Conservation (phyloP, 1,140 invertebrate genomes). For the Prorops nasuta region DNA sequence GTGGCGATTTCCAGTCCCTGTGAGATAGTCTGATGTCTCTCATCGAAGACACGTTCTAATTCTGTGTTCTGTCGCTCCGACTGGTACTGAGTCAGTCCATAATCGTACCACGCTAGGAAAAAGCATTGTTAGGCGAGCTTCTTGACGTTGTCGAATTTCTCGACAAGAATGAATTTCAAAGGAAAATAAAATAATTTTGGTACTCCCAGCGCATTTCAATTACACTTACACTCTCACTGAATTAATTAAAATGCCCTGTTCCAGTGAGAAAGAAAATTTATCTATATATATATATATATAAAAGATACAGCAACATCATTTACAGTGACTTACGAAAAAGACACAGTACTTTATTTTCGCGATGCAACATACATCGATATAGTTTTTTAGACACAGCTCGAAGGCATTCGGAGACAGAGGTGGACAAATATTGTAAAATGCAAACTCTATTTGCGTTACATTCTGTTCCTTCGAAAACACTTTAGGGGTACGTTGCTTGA, state of each 20-base stretch:
- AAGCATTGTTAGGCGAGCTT: conserved; percentile 25
- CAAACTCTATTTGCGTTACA: neutral
- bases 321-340: conserved; percentile 26
- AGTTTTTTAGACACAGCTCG: neutral
- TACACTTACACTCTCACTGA: conserved; percentile 18
- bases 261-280: neutral
- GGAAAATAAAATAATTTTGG: too few relatives aligned
- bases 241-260: neutral
- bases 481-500: conserved; percentile 4
- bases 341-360: conserved; percentile 47
- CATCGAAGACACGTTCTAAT: conserved; percentile 83
- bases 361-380: conserved; percentile 40
- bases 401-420: conserved; percentile 19
- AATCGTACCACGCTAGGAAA: conserved; percentile 87
- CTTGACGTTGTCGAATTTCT: neutral
- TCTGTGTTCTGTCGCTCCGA: conserved; percentile 80
- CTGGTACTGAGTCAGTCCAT: conserved; percentile 80
- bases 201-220: too few relatives aligned
- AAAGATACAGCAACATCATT: conserved; percentile 7
- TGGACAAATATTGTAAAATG: conserved; percentile 9
- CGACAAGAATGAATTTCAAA: too few relatives aligned
- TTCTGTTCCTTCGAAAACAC: conserved; percentile 11
- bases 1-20: conserved; percentile 64
- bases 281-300: conserved; percentile 5
- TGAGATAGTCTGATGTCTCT: conserved; percentile 68